These are phyloP conservation scores for Drosophila ercepeae DNA, from an alignment of 1,140 invertebrate genomes.

Conservation along the genomic window DNA sequence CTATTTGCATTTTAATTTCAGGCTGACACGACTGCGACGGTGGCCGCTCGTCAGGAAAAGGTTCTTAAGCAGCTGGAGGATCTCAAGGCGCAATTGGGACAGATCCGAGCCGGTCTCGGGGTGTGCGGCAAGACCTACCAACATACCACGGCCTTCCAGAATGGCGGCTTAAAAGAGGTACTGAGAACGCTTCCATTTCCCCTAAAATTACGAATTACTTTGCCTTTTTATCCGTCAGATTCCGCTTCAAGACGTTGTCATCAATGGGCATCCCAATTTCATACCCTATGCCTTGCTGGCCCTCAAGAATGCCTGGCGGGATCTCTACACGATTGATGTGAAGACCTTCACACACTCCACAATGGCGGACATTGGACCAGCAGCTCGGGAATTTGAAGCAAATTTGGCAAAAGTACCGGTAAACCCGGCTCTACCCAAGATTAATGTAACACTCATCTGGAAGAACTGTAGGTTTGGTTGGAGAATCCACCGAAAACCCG, in stretches of 20 bases:
- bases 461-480: slow-evolving; percentile 82
- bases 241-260: slow-evolving; percentile 77
- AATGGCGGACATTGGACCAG: slow-evolving; percentile 73
- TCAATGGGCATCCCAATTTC: slow-evolving; percentile 83
- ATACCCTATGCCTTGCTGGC: slow-evolving; percentile 81
- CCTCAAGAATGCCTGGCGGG: slow-evolving; percentile 77
- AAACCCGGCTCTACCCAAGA: slow-evolving; percentile 58
- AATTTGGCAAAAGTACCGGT: slow-evolving; percentile 60
- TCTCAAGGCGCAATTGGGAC: slow-evolving; percentile 64
- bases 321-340: slow-evolving; percentile 73
- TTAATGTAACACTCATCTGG: slow-evolving; percentile 80
- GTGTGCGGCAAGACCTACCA: slow-evolving; percentile 69
- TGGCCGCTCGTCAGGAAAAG: slow-evolving; percentile 66
- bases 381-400: slow-evolving; percentile 68
- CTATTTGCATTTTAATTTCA: slow-evolving; percentile 25
- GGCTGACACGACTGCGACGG: slow-evolving; percentile 50
- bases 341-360: slow-evolving; percentile 81
- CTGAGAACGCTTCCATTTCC: no score
- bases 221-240: slow-evolving; percentile 36
- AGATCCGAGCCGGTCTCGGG: slow-evolving; percentile 65
- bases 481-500: no score
- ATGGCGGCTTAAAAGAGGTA: slow-evolving; percentile 75
- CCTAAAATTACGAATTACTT: no score
- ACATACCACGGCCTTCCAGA: slow-evolving; percentile 54
- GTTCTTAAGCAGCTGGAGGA: slow-evolving; percentile 76